Percentiles rank a stretch among this genome's conserved stretches.
These are phyloP conservation scores for Vulpes ferrilata DNA, from an alignment of 2,113 vertebrate species.

Conservation along the genomic window DNA sequence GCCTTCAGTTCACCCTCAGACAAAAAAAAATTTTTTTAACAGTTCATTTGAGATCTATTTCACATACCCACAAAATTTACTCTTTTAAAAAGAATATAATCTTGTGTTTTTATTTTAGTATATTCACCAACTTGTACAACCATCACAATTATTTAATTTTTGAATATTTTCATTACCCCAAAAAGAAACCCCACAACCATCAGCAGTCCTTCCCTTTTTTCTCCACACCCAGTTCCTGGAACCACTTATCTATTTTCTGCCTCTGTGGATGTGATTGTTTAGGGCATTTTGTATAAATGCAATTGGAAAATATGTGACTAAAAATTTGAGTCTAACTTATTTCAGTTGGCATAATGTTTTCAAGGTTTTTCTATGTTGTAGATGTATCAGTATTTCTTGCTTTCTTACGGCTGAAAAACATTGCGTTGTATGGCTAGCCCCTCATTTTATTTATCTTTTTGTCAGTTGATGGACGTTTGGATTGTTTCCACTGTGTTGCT, in stretches of 20 bases:
- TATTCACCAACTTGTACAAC: background rate
- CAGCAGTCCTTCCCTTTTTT: background rate
- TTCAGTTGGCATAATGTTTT: background rate
- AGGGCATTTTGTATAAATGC: background rate
- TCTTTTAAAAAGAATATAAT: background rate
- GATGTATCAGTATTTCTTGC: background rate
- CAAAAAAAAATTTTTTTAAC: background rate
- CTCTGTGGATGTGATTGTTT: background rate
- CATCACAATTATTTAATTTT: background rate
- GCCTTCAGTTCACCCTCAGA: background rate
- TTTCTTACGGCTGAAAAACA: background rate
- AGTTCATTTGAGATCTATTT: background rate
- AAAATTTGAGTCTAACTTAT: background rate
- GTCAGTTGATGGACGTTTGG: background rate
- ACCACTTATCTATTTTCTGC: background rate
- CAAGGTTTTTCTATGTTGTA: background rate
- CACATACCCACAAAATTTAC: background rate
- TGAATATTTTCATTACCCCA: background rate
- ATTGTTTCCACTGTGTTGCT: background rate
- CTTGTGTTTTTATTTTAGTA: background rate
- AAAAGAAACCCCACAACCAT: background rate
- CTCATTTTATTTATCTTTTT: background rate
- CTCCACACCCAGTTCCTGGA: background rate
- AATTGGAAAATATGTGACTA: background rate
- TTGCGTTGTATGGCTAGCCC: too few relatives aligned